Conservation (phyloP, 1,140 invertebrate species). For the Solenopsis fugax region DNA sequence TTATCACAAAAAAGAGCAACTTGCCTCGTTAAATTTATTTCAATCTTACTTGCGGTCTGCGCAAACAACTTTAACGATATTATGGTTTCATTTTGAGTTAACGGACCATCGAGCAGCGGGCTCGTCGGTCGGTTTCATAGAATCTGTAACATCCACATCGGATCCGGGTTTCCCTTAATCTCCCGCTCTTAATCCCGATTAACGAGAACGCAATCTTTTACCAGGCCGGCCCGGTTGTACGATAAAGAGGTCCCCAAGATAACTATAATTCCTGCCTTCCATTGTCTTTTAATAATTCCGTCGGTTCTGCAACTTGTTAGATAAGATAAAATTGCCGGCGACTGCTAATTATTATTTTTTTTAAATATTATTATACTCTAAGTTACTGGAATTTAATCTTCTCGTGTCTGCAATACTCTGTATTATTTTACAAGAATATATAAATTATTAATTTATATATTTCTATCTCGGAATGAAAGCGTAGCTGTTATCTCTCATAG, state of each 20-base stretch:
- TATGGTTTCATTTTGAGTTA: constrained; percentile 52
- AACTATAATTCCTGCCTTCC: constrained; percentile 60
- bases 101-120: constrained; percentile 8
- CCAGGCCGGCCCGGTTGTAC: background rate
- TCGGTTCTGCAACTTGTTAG: background rate
- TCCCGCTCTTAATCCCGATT: constrained; percentile 65
- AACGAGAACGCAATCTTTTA: constrained; percentile 64
- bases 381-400: background rate
- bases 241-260: constrained; percentile 20
- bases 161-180: constrained; percentile 48
- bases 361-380: background rate
- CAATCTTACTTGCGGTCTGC: background rate
- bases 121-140: background rate
- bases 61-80: constrained; percentile 46
- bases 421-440: background rate
- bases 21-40: constrained; percentile 6
- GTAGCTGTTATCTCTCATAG: background rate
- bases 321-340: constrained; percentile 2
- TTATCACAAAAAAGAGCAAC: background rate
- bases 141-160: constrained; percentile 21
- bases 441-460: constrained; percentile 12
- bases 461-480: background rate
- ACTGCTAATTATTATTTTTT: background rate
- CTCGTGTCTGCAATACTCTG: background rate
- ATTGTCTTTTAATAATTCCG: constrained; percentile 66